phyloP scores from a whole-genome alignment of 2,888 invertebrate genomes.

The Sesia bembeciformis region DNA sequence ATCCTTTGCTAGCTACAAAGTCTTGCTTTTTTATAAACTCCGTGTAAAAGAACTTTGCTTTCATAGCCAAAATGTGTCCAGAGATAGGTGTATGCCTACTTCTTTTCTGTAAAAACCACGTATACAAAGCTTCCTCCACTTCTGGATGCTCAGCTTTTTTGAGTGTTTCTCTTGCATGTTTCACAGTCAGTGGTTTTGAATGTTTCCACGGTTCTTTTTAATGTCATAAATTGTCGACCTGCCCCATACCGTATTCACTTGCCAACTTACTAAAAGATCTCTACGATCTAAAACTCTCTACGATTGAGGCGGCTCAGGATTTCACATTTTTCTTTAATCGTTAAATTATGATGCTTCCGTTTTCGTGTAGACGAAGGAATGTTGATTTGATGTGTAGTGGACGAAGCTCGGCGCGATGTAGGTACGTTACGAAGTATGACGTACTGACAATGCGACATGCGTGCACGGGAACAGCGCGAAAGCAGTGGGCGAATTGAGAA shows the following conservation, averaged over 20 bases:
- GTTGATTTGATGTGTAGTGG: too few relatives aligned
- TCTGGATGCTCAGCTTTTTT: slow-evolving; percentile 17
- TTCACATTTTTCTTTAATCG: slow-evolving; percentile 17
- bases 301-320: slow-evolving; percentile 14
- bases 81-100: slow-evolving; percentile 13
- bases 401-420: too few relatives aligned
- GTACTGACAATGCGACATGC: too few relatives aligned
- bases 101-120: slow-evolving; percentile 18
- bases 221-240: slow-evolving; percentile 9
- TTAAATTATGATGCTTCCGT: slow-evolving; percentile 14
- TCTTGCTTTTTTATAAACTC: slow-evolving; percentile 16
- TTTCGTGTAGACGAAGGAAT: slow-evolving; percentile 3
- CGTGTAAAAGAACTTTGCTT: slow-evolving; percentile 16
- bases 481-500: too few relatives aligned
- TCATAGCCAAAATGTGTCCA: slow-evolving; percentile 14
- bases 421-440: too few relatives aligned
- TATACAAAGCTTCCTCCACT: slow-evolving; percentile 18
- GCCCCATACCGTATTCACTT: slow-evolving; percentile 9
- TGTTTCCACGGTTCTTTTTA: slow-evolving; percentile 15
- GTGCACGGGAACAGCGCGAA: too few relatives aligned
- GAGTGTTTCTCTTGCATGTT: slow-evolving; percentile 16
- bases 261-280: slow-evolving; percentile 7
- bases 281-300: too few relatives aligned
- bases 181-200: slow-evolving; percentile 16
- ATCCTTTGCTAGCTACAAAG: slow-evolving; percentile 18